Percentiles rank a stretch among this genome's conserved stretches.
Conservation (phyloP, 37 sponge, comb jelly and placozoan genomes). For the Tethya wilhelma region DNA sequence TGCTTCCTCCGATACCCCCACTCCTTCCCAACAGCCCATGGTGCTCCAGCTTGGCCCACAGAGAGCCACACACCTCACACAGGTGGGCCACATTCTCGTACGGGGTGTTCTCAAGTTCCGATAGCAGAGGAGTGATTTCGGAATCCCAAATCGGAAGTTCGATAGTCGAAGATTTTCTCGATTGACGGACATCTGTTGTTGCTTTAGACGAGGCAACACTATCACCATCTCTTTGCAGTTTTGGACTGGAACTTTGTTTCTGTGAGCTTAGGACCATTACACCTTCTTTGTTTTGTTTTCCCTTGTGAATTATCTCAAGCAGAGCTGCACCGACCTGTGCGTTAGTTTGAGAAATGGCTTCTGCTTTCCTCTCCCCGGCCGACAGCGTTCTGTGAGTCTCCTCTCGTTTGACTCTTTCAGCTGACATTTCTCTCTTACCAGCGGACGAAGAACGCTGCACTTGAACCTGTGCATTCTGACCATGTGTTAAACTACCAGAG, state of each 20-base stretch:
- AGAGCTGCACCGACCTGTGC: too few species aligned
- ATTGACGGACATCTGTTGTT: too few species aligned
- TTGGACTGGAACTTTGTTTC: too few species aligned
- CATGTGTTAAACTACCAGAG: background rate
- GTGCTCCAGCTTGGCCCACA: slow-evolving; percentile 42
- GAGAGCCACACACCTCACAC: slow-evolving; percentile 20
- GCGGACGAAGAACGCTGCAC: slow-evolving; percentile 20
- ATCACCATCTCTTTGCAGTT: too few species aligned
- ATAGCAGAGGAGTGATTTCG: slow-evolving; percentile 60
- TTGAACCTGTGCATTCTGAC: background rate
- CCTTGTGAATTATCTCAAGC: too few species aligned
- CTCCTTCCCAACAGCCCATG: slow-evolving; percentile 53
- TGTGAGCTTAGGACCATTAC: too few species aligned
- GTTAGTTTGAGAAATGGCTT: too few species aligned
- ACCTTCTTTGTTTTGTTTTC: too few species aligned
- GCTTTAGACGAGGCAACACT: too few species aligned
- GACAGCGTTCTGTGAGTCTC: background rate
- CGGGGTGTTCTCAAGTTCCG: slow-evolving; percentile 15
- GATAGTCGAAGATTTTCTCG: slow-evolving; percentile 2
- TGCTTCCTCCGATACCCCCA: slow-evolving; percentile 63
- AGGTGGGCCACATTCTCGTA: slow-evolving; percentile 23
- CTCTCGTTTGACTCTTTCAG: background rate
- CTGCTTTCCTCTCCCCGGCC: slow-evolving; percentile 24
- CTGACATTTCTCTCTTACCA: slow-evolving; percentile 7
- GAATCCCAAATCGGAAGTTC: slow-evolving; percentile 58